Conservation (phyloP, 2,888 invertebrate species). For the Pandemis cinnamomeana region DNA sequence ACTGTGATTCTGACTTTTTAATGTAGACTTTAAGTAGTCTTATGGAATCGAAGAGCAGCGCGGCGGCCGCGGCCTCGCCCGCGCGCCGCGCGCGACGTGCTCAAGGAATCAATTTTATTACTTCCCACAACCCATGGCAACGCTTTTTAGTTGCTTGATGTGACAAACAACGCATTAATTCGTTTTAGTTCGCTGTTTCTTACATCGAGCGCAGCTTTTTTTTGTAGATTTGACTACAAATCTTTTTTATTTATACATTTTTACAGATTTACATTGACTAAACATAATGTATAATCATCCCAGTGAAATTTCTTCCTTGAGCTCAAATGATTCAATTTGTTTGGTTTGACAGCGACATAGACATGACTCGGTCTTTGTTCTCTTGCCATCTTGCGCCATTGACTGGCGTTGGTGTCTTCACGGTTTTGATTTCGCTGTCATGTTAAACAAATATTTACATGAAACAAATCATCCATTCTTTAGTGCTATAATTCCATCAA, state of each 20-base stretch:
- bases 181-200: constrained; percentile 25
- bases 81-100: constrained; percentile 33
- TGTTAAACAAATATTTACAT: not conserved
- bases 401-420: constrained; percentile 16
- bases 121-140: constrained; percentile 5
- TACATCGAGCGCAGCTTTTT: constrained; percentile 22
- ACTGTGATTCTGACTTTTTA: constrained; percentile 85
- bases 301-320: not conserved
- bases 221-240: not conserved
- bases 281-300: not conserved
- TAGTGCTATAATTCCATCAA: constrained; percentile 8
- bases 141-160: constrained; percentile 35
- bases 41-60: constrained; percentile 67
- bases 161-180: constrained; percentile 23
- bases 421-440: not conserved
- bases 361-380: not conserved
- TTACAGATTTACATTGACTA: not conserved
- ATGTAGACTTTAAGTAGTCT: constrained; percentile 79
- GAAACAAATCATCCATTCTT: not conserved
- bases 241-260: not conserved
- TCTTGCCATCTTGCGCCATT: not conserved
- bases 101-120: constrained; percentile 6
- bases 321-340: not conserved
- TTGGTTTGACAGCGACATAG: constrained; percentile 12
- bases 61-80: constrained; percentile 43